Evolutionary conservation across 1,140 invertebrate genomes (phyloP).

Genomic region (Drosophila triauraria): DNA sequence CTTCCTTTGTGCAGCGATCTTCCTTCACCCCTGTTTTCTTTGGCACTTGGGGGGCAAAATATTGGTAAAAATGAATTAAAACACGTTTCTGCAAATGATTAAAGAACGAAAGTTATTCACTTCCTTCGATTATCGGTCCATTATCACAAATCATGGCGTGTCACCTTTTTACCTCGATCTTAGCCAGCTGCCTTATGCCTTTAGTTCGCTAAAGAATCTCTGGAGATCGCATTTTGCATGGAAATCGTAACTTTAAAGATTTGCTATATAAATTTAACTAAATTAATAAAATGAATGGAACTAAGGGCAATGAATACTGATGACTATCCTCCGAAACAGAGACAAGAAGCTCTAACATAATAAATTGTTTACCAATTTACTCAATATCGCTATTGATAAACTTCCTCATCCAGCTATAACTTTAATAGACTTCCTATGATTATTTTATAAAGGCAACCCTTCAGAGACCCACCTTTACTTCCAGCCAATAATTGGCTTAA

Average conservation of each 20-base stretch:
- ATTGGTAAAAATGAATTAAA: slow-evolving; percentile 37
- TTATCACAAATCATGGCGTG: slow-evolving; percentile 47
- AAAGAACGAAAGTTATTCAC: slow-evolving; percentile 33
- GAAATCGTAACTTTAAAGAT: not conserved
- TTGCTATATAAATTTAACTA: not conserved
- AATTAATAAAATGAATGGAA: no score
- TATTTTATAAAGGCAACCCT: not conserved
- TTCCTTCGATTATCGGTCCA: slow-evolving; percentile 49
- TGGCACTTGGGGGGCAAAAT: slow-evolving; percentile 1
- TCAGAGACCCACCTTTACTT: not conserved
- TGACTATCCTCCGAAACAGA: no score
- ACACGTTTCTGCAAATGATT: slow-evolving; percentile 24
- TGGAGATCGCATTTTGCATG: not conserved
- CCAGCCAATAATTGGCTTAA: not conserved
- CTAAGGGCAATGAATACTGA: no score
- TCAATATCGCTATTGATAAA: no score
- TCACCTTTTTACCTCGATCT: slow-evolving; percentile 39
- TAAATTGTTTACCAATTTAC: no score
- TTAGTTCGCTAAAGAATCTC: not conserved
- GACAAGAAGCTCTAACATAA: no score
- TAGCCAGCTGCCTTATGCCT: not conserved
- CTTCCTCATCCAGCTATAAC: not conserved
- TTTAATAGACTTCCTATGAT: not conserved
- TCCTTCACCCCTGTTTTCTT: not conserved
- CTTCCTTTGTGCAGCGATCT: slow-evolving; percentile 44